These are phyloP conservation scores for Saccostrea glomerata DNA, from an alignment of 1,140 invertebrate genomes.

Conservation along the genomic window DNA sequence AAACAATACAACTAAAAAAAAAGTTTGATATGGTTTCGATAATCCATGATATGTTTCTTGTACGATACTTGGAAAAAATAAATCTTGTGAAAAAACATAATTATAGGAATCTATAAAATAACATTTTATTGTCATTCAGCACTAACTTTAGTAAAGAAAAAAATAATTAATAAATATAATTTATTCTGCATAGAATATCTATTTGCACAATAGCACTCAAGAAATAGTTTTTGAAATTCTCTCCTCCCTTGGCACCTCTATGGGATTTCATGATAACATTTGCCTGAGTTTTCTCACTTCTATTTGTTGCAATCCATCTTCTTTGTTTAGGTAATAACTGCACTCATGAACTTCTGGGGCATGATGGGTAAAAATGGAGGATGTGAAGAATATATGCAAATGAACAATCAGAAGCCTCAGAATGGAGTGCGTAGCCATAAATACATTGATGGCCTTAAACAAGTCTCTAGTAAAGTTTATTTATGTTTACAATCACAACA, in stretches of 20 bases:
- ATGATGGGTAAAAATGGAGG: conserved; percentile 7
- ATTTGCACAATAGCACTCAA: background rate
- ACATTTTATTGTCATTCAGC: background rate
- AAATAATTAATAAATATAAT: background rate
- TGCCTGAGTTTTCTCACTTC: background rate
- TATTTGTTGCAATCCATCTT: background rate
- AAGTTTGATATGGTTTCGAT: background rate
- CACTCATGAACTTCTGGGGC: background rate
- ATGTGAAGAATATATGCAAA: background rate
- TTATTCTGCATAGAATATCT: background rate
- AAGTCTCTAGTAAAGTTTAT: background rate
- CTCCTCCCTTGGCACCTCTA: conserved; percentile 6
- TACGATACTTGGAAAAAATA: background rate
- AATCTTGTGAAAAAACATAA: background rate
- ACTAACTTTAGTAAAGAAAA: background rate
- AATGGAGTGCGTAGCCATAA: conserved; percentile 30
- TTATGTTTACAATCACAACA: conserved; percentile 31
- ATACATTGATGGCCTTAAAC: background rate
- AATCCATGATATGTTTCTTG: background rate
- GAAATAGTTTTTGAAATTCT: conserved; percentile 13
- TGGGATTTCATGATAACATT: background rate
- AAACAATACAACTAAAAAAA: background rate
- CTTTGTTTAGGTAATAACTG: background rate
- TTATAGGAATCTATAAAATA: background rate
- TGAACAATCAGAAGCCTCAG: background rate